Evolutionary conservation across 2,797 vertebrate species (phyloP).

Genomic region (Mormyrops boulengeri): DNA sequence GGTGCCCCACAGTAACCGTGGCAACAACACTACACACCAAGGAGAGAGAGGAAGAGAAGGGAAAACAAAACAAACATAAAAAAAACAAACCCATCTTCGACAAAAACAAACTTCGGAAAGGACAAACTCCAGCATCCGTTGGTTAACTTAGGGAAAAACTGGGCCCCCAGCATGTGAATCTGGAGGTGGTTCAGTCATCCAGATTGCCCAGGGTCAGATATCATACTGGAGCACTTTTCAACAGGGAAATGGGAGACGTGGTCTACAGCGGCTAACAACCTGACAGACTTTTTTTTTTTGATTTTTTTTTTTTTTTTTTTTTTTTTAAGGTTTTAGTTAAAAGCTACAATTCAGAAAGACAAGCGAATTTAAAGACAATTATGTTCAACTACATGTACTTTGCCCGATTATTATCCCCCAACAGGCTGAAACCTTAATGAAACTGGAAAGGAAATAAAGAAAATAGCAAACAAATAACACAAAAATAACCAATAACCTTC

Average conservation of each 20-base stretch:
- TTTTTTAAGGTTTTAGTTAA: slow-evolving; percentile 55
- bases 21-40: not conserved
- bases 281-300: slow-evolving; percentile 45
- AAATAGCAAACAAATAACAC: not conserved
- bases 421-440: slow-evolving; percentile 39
- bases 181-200: not conserved
- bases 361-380: slow-evolving; percentile 61
- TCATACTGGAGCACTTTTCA: not conserved
- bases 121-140: slow-evolving; percentile 28
- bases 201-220: not conserved
- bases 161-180: not conserved
- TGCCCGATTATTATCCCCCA: slow-evolving; percentile 52
- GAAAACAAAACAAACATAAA: not conserved
- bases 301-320: slow-evolving; percentile 47
- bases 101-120: slow-evolving; percentile 24
- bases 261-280: slow-evolving; percentile 40
- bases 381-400: slow-evolving; percentile 51
- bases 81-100: not conserved
- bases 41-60: not conserved
- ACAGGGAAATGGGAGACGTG: slow-evolving; percentile 26
- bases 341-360: slow-evolving; percentile 69
- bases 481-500: not conserved
- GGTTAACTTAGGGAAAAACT: slow-evolving; percentile 12
- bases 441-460: slow-evolving; percentile 38
- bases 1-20: slow-evolving; percentile 51